Evolutionary conservation across 2,797 vertebrate species (phyloP), one percentile per base, ranked within the genome.

Genomic region (Dryobates pubescens): DNA sequence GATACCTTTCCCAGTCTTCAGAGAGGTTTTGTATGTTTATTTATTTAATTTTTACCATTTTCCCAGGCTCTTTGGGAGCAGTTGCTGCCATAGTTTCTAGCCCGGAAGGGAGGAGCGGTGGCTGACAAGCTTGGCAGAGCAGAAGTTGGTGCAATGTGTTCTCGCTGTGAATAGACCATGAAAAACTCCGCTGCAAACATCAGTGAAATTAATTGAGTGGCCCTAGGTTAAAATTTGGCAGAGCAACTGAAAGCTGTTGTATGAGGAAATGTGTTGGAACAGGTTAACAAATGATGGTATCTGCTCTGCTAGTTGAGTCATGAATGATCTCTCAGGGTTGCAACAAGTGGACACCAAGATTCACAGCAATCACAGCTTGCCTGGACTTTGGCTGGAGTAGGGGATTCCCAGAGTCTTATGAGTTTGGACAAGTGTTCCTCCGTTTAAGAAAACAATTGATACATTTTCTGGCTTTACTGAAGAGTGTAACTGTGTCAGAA

Each of bases 171-270:
- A 11, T n/a, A 88, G 67, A 88, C 36, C 27, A 30, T 78, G 74
- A 49, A 91, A 82, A 91, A 75, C 23, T 30, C 63, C 83, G 82
- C 73, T 88, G 89, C 76, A 95, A 59, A 71, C 93, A 90, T 64
- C 41, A 36, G 62, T 0, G 7, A 68, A 95, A 64, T 91, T 92
- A 91, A 78, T 10, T 32, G 80, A 83, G 89, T 81, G 89, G 92
- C 94, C 80, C 30, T 84, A 75, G 90, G 91, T 94, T 69, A 89
- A 93, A 78, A 70, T 85, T 70, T 96, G 94, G 95, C 92, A 93
- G 67, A 83, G 90, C 26, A 94, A 94, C 88, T 94, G 94, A 94
- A 34, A 73, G 82, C 73, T 32, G n/a, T 6, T 82, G 72, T 9
- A 29, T 57, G 76, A 69, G 73, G 92, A 85, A 72, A 88, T 83